Evolutionary conservation across 2,888 invertebrate species (phyloP), one percentile per base, ranked within the genome.

Genomic region (Taenaris catops): DNA sequence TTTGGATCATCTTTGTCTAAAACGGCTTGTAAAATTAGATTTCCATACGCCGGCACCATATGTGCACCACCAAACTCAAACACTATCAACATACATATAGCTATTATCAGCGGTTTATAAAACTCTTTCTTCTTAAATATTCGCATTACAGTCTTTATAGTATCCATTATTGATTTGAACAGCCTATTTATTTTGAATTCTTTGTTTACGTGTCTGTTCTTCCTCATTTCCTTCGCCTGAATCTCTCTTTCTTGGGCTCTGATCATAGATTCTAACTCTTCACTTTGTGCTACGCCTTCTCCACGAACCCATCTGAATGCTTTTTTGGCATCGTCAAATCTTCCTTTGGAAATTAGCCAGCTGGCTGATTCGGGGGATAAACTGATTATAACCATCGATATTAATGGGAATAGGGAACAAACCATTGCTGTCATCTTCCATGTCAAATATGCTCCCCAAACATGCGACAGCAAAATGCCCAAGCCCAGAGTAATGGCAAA

Each of bases 381-480:
- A 21, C 73, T 71, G 4, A 84, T 84, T 1, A 86, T 76, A 0
- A 58, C 69, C 57, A 91, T 76, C 26, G 54, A 84, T 68, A 56
- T 74, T 0, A 89, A 34, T 1, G 90, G 89, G 21, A 89, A 75
- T 20, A 74, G 37, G 0, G 87, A 74, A 41, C 89, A 88, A 0
- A 90, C 74, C 0, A 87, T 66, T 0, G 91, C 90, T 0, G 90
- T 89, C 29, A 76, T 69, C 49, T 89, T 79, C 91, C 91, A 92
- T 1, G 87, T 67, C 1, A 91, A 58, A 58, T 89, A 88, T 0
- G 89, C 89, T 1, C 93, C 93, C 56, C 92, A 76, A 0, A 88
- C 55, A 58, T 93, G 93, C 0, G 90, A 88, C 0, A 90, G 40
- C 6, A 92, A 79, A 34, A 93, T 90, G 0, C 93, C 93, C 27